Base-by-base conservation (phyloP, 2,113 vertebrate species). In the Phylloscopus trochilus region DNA sequence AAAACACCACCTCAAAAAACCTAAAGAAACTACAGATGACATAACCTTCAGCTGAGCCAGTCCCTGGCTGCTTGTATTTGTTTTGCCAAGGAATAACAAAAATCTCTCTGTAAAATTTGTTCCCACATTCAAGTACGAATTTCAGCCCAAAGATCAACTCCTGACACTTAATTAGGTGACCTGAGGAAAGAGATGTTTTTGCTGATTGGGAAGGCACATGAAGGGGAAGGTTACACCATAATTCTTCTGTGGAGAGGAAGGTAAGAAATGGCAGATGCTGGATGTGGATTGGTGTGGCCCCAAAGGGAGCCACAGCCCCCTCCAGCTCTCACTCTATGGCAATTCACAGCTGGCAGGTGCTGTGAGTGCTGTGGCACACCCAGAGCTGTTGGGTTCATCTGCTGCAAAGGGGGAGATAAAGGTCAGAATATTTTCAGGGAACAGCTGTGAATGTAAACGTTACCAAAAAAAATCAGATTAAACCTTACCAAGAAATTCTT, bases 61-160 rank as follows among this genome's bases (percentile, higher is more conserved):
- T 39, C 69, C 64, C 46, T 9, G 4, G 9, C 19, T 83, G 43
- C 43, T 79, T 82, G 62, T 15, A 18, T 60, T 76, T 67, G 28
- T 59, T 44, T 95, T 73, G 43, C 64, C 72, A 74, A 90, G 52
- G 60, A 93, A 87, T 76, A 68, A 75, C 35, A 69, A 83, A 80
- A 93, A 94, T 41, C 62, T 72, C 53, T 83, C 76, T 84, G 55
- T 49, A 78, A 91, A 87, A 82, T n/a, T 91, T 94, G 79, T 94
- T 91, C 87, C 92, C 62, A 70, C 49, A 63, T 84, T 91, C 62
- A 78, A 70, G 30, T 81, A 87, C 6, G 13, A 89, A 81, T 93
- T 92, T 93, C 94, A 95, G n/a, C 63, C 44, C 62, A 68, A 74
- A 92, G 35, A 92, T 83, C 78, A 90, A 79, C 47, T 87, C 79